Percentiles rank a stretch among this genome's conserved stretches.
These are phyloP conservation scores for Nibea coibor DNA, from an alignment of 2,113 vertebrate genomes.

Conservation along the genomic window DNA sequence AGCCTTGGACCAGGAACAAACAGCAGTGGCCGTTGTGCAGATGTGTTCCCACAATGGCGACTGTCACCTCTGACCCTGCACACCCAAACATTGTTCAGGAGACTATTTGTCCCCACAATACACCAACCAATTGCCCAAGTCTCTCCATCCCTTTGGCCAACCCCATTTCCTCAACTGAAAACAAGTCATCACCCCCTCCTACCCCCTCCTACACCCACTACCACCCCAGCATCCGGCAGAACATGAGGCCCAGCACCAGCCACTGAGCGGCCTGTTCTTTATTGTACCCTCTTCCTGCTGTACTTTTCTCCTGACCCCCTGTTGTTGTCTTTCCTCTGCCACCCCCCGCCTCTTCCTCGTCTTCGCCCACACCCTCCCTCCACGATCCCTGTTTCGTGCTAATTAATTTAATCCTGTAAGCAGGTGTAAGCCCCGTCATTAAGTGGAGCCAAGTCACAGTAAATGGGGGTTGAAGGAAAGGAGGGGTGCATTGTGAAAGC, in stretches of 20 bases:
- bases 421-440: constrained; percentile 88
- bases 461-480: constrained; percentile 72
- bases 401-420: constrained; percentile 91
- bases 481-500: constrained; percentile 76
- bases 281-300: constrained; percentile 81
- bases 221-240: constrained; percentile 64
- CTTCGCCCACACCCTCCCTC: constrained; percentile 34
- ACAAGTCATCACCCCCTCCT: constrained; percentile 49
- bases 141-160: constrained; percentile 48
- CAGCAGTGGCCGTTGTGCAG: constrained; percentile 21
- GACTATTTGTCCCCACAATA: constrained; percentile 50
- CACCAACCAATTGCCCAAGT: constrained; percentile 36
- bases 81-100: constrained; percentile 72
- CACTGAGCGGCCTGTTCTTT: constrained; percentile 48
- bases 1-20: neutral
- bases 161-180: constrained; percentile 64
- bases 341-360: constrained; percentile 67
- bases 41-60: constrained; percentile 48
- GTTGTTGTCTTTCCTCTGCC: constrained; percentile 68
- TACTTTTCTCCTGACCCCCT: constrained; percentile 69
- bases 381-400: constrained; percentile 83
- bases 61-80: constrained; percentile 70
- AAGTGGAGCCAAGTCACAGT: constrained; percentile 79
- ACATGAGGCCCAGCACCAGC: constrained; percentile 64
- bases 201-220: constrained; percentile 39